Evolutionary conservation across 2,113 vertebrate genomes (phyloP).

Genomic region (Tretioscincus oriximinensis): DNA sequence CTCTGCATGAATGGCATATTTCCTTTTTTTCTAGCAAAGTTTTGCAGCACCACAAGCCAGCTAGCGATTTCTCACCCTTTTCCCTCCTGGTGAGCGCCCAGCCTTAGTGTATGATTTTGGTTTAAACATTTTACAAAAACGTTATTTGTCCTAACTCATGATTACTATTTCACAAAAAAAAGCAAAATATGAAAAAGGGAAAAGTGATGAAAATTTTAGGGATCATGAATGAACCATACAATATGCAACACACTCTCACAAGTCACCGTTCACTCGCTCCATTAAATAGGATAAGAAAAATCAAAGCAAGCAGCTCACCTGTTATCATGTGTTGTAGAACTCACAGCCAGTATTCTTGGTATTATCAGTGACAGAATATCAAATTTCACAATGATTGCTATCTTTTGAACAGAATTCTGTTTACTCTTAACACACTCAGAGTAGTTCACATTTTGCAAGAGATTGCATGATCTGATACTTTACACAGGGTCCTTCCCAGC

Average conservation of each 20-base stretch:
- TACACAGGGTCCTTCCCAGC: not conserved
- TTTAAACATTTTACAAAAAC: not conserved
- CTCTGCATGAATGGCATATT: no score
- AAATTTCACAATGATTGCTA: not conserved
- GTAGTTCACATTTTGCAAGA: conserved; percentile 29
- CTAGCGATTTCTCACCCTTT: no score
- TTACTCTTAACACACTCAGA: conserved; percentile 45
- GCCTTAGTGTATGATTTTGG: not conserved
- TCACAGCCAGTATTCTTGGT: not conserved
- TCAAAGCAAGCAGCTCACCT: conserved; percentile 60
- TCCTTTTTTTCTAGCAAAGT: no score
- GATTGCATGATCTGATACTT: conserved; percentile 54
- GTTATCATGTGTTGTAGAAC: conserved; percentile 13
- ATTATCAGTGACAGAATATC: not conserved
- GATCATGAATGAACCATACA: not conserved
- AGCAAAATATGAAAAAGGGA: not conserved
- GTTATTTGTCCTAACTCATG: not conserved
- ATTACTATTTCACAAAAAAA: not conserved
- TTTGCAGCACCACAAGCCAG: no score
- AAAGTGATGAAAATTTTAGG: conserved; percentile 17
- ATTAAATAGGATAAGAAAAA: conserved; percentile 18
- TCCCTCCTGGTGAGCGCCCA: no score
- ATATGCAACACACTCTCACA: not conserved
- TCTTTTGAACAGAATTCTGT: conserved; percentile 35
- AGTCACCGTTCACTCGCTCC: not conserved